Base-by-base conservation (phyloP, 2,113 vertebrate genomes). In the Vidua chalybeata region DNA sequence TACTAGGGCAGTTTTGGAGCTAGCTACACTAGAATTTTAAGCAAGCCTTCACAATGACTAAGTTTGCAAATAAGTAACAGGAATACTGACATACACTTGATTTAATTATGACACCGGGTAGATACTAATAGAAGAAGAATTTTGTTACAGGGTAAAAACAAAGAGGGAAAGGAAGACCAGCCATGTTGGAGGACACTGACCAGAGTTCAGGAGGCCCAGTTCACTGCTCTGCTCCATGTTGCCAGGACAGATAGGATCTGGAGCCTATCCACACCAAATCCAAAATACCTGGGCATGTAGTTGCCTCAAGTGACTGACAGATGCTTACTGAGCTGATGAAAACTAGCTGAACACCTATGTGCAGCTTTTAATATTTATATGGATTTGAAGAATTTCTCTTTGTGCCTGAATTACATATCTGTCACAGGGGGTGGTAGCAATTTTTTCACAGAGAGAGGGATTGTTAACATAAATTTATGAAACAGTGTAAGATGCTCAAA, bases 131-230 rank as follows among this genome's bases (percentile, higher is more conserved):
- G 71, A 73, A 68, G 19, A 77, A 74, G 13, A 51, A 64, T 35
- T 41, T 74, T 71, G 46, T 49, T 71, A 15, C 2, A 18, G 19
- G 21, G 5, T 2, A 6, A 35, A 69, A 78, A 66, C 35, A 33
- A 28, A 33, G 17, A 26, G 14, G 21, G 43, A 16, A 41, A 51
- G 45, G 37, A 56, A 30, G 43, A 30, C 11, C 6, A 3, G 15
- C 11, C 21, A 8, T 0, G 0, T 6, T 49, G 63, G 22, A 80
- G 43, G 20, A 41, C 28, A 18, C 21, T 63, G 62, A 21, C 35
- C 7, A 4, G 39, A 61, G 31, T 52, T 94, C 27, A 58, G 48
- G 28, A 21, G 41, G 28, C 28, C 21, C 2, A 1, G 19, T 45
- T 84, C 52, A 9, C 26, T 51, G 59, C n/a, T 64, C 74, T 2